Conservation (phyloP, 2,797 vertebrate genomes). For the Coccyzus lansbergi region DNA sequence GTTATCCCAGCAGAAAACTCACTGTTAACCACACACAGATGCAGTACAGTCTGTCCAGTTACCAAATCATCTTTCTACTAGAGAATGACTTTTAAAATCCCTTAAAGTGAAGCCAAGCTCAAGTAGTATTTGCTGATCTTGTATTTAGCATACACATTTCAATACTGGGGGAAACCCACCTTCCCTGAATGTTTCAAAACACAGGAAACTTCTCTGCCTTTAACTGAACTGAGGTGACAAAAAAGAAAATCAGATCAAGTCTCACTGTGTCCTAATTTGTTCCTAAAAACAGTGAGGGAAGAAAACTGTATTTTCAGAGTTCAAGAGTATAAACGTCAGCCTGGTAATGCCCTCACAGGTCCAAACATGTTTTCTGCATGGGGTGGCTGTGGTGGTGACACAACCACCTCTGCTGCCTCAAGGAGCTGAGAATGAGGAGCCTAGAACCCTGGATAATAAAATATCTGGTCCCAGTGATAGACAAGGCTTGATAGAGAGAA, state of each 20-base stretch:
- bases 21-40: not conserved
- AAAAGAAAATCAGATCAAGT: not conserved
- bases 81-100: not conserved
- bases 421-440: not conserved
- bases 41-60: not conserved
- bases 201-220: not conserved
- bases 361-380: not conserved
- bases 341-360: not conserved
- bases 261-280: not conserved
- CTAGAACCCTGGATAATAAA: not conserved
- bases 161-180: not conserved
- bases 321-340: not conserved
- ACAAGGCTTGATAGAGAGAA: not conserved
- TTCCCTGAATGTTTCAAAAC: not conserved
- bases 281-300: not conserved
- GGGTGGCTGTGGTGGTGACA: not conserved
- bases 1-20: not conserved
- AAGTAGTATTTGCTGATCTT: not conserved
- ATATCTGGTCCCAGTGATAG: rapidly evolving
- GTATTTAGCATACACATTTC: not conserved
- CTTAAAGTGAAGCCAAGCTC: not conserved
- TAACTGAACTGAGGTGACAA: not conserved
- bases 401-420: not conserved
- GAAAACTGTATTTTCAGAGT: not conserved
- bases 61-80: not conserved